Conservation (phyloP, 2,797 vertebrate species). For the Esox masquinongy region DNA sequence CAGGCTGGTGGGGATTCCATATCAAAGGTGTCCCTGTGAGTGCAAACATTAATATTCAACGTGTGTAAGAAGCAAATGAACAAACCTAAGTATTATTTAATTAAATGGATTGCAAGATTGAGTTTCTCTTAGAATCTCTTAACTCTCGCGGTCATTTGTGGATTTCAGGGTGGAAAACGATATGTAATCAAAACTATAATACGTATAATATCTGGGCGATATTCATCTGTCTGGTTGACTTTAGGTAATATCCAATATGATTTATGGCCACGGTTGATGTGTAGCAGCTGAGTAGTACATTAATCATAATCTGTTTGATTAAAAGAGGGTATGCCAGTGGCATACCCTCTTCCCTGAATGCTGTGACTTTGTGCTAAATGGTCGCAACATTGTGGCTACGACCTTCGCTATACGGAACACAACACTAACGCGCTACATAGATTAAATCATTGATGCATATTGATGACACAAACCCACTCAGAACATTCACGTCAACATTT, state of each 20-base stretch:
- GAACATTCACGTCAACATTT: neutral
- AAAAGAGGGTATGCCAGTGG: too few species aligned
- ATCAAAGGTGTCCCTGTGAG: neutral
- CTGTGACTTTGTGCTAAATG: neutral
- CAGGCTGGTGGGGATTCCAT: constrained; percentile 7
- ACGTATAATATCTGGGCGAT: neutral
- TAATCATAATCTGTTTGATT: constrained; percentile 13
- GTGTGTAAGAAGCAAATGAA: neutral
- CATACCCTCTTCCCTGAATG: neutral
- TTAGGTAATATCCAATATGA: constrained; percentile 1
- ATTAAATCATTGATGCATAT: constrained; percentile 4
- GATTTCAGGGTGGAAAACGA: neutral
- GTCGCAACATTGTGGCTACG: neutral
- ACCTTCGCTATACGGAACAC: neutral
- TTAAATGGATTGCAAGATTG: neutral
- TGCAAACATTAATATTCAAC: constrained; percentile 3
- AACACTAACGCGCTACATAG: neutral
- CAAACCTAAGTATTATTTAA: neutral
- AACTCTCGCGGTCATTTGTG: neutral
- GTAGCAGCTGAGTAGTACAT: constrained; percentile 2
- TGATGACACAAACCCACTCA: neutral
- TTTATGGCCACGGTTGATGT: constrained; percentile 1
- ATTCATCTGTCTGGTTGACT: neutral
- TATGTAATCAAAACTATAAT: constrained; percentile 9
- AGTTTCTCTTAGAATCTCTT: neutral